A percentile compares a stretch with the other conserved stretches of the same genome.
These are phyloP conservation scores for Drosophila quasianomalipes DNA, from an alignment of 2,888 invertebrate species.

Conservation along the genomic window DNA sequence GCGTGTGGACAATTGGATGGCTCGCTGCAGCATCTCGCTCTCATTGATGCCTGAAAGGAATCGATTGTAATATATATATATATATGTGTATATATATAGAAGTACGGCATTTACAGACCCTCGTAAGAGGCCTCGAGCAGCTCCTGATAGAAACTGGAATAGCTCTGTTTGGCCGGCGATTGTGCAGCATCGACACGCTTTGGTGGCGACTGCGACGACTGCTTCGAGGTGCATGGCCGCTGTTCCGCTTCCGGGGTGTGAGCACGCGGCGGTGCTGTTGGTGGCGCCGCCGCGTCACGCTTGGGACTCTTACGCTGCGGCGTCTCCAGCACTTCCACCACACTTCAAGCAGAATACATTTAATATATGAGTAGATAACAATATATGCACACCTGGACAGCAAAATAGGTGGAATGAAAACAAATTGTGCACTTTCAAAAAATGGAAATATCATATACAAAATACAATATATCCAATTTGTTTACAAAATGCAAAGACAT, in stretches of 20 bases:
- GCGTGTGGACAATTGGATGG: slow-evolving; percentile 85
- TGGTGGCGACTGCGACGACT: slow-evolving; percentile 76
- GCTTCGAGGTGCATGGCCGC: slow-evolving; percentile 83
- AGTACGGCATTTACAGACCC: slow-evolving; percentile 63
- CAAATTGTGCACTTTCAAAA: not conserved
- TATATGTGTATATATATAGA: too few species aligned
- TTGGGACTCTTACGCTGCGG: slow-evolving; percentile 79
- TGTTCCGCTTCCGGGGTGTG: slow-evolving; percentile 78
- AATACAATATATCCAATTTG: not conserved
- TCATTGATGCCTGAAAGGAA: slow-evolving; percentile 75
- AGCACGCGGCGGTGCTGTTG: slow-evolving; percentile 50
- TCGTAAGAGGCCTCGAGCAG: slow-evolving; percentile 85
- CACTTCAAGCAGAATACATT: slow-evolving; percentile 27
- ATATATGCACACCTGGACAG: not conserved
- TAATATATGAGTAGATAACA: not conserved
- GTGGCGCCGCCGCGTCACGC: slow-evolving; percentile 54
- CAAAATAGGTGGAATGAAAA: not conserved
- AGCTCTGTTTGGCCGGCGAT: slow-evolving; percentile 59
- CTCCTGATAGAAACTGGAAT: slow-evolving; percentile 85
- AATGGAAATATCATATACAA: not conserved
- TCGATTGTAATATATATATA: not conserved
- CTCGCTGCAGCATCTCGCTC: slow-evolving; percentile 85
- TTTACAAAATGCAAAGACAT: not conserved
- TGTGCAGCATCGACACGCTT: slow-evolving; percentile 53
- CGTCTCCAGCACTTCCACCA: slow-evolving; percentile 57